These are phyloP conservation scores for Ploceus nigricollis DNA, from an alignment of 2,113 vertebrate genomes.

Conservation along the genomic window DNA sequence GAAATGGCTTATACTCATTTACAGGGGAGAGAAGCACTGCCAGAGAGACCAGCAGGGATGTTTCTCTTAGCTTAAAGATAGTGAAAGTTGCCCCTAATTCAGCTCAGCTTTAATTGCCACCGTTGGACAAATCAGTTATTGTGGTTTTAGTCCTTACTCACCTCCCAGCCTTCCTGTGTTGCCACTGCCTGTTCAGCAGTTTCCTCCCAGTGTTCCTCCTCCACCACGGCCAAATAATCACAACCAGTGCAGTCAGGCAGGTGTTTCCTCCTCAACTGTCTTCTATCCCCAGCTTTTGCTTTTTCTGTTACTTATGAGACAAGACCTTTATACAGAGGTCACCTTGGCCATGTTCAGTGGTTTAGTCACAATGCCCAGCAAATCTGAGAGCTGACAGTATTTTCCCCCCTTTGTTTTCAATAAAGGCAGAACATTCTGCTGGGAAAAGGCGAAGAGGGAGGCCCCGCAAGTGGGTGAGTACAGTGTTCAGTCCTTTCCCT, in stretches of 20 bases:
- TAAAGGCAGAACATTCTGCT: slow-evolving; percentile 20
- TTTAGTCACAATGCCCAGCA: neutral
- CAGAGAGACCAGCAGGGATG: neutral
- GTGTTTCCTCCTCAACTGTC: neutral
- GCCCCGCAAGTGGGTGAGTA: slow-evolving; percentile 65
- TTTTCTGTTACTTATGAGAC: neutral
- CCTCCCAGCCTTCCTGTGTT: neutral
- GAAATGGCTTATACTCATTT: neutral
- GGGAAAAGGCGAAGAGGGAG: slow-evolving; percentile 57
- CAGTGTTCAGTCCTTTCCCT: neutral
- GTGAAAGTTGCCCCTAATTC: neutral
- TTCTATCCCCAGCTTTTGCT: neutral
- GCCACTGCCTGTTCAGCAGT: neutral
- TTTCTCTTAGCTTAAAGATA: neutral
- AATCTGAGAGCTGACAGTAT: neutral
- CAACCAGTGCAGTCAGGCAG: neutral
- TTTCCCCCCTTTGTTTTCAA: neutral
- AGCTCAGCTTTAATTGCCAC: neutral
- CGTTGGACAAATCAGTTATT: neutral
- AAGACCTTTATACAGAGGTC: neutral
- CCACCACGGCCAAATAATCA: neutral
- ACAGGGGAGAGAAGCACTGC: neutral
- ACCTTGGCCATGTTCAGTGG: neutral
- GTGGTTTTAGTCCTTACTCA: neutral
- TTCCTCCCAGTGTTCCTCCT: neutral